These are phyloP conservation scores for Chauna torquata DNA, from an alignment of 2,113 vertebrate species.

Conservation along the genomic window DNA sequence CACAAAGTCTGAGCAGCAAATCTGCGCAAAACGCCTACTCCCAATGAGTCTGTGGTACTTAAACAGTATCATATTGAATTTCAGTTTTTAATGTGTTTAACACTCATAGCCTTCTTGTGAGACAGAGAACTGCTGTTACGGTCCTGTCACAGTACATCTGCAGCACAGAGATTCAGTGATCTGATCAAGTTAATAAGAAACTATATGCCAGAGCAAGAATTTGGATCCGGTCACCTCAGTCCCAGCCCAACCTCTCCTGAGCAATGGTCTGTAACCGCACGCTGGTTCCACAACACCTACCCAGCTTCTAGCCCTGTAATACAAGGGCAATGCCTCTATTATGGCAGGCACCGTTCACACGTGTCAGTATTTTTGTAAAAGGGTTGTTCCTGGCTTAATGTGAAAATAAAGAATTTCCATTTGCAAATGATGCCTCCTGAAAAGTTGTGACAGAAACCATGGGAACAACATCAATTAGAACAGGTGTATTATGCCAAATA, in stretches of 20 bases:
- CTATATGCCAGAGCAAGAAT: neutral
- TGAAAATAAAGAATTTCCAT: neutral
- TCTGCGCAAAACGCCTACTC: neutral
- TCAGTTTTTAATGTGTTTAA: neutral
- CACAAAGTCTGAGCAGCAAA: neutral
- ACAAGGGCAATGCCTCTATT: neutral
- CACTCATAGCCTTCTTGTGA: neutral
- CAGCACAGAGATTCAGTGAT: neutral
- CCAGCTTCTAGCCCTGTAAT: neutral
- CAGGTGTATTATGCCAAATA: neutral
- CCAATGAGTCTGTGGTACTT: neutral
- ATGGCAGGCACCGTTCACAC: neutral
- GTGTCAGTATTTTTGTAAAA: neutral
- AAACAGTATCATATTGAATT: rapidly evolving
- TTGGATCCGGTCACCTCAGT: neutral
- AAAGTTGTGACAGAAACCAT: neutral
- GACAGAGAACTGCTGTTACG: neutral
- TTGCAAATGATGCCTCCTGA: neutral
- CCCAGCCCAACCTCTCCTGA: neutral
- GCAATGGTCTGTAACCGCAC: neutral
- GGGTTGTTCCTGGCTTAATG: neutral
- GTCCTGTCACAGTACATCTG: neutral
- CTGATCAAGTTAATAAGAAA: neutral
- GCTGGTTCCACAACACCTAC: neutral
- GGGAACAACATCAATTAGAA: neutral